Conservation (phyloP, 2,888 invertebrate genomes). For the Drosophila acutilabella region DNA sequence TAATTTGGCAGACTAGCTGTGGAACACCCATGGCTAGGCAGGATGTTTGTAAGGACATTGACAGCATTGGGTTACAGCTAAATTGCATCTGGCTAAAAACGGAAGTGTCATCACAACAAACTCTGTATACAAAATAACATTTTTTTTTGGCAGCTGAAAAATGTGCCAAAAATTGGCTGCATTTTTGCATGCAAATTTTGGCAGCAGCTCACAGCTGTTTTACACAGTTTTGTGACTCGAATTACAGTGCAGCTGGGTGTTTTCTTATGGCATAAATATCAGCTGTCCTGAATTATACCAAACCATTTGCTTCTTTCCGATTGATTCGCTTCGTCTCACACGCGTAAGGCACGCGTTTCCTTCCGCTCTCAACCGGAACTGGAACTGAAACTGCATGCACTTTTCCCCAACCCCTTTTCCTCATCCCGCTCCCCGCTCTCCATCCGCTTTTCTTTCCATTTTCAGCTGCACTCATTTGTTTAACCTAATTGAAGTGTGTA, state of each 20-base stretch:
- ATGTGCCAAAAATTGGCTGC: constrained; percentile 16
- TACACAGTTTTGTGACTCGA: constrained; percentile 23
- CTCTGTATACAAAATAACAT: not conserved
- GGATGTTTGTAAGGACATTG: constrained; percentile 53
- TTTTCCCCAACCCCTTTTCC: constrained; percentile 11
- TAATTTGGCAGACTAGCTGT: constrained; percentile 31
- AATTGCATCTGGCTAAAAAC: constrained; percentile 56
- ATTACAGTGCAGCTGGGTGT: constrained; percentile 51
- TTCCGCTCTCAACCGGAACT: constrained; percentile 62
- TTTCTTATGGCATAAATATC: constrained; percentile 29
- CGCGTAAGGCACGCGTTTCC: constrained; percentile 66
- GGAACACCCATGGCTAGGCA: constrained; percentile 44
- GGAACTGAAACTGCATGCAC: constrained; percentile 26
- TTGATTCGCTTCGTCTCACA: constrained; percentile 63
- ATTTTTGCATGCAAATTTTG: constrained; percentile 53
- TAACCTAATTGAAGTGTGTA: constrained; percentile 56
- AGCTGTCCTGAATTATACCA: constrained; percentile 42
- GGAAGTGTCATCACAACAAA: constrained; percentile 42
- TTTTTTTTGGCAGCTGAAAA: constrained; percentile 51
- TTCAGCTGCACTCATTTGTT: constrained; percentile 54
- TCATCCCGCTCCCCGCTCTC: too few relatives aligned
- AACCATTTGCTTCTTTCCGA: constrained; percentile 9
- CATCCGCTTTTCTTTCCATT: constrained; percentile 9
- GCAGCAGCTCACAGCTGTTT: constrained; percentile 46
- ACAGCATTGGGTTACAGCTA: constrained; percentile 63